Base-by-base conservation (phyloP, 2,797 vertebrate species). In the Aphelocoma californica region DNA sequence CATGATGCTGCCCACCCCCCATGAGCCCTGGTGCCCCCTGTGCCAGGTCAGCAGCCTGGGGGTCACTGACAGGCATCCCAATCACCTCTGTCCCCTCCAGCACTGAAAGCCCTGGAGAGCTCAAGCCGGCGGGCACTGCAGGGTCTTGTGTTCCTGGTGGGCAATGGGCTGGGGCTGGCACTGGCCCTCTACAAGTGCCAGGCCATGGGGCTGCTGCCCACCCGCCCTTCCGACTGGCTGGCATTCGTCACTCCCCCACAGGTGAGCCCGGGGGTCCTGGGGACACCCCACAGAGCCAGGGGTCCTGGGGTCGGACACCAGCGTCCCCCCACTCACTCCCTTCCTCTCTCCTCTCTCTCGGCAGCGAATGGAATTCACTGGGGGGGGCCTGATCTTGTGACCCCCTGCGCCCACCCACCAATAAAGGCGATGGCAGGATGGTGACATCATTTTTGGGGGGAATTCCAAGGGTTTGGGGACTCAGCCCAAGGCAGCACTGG, bases 141-240 rank as follows among this genome's bases (percentile, higher is more conserved):
- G 97, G 99, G 99, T 5, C 97, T 99, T 21, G 99, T 99, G 42
- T 99, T 99, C 95, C 98, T 99, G 81, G 96, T 99, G 17, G 99
- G 99, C 7, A 99, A 99, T 50, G 98, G 99, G 13, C 98, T 99
- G 81, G 99, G 99, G 48, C 98, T 99, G 18, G 99, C 99, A 0
- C 84, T 99, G 97, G 99, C 99, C 64, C 98, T 99, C 73, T 99
- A 99, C 97, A 99, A 99, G 97, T 99, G 99, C 97, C 99, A 99
- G 96, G 99, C 99, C 7, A 99, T 99, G 99, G 99, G 99, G 20
- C 97, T 99, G 48, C 97, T 99, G 36, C 99, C 99, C 8, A 99
- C 99, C 4, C 99, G 99, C 86, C 99, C 99, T 5, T 99, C 99
- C 1, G 99, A 99, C 96, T 99, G 99, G 99, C 97, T 99, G 95